Evolutionary conservation across 2,797 vertebrate species (phyloP), one percentile per base, ranked within the genome.

Genomic region (Manis pentadactyla): DNA sequence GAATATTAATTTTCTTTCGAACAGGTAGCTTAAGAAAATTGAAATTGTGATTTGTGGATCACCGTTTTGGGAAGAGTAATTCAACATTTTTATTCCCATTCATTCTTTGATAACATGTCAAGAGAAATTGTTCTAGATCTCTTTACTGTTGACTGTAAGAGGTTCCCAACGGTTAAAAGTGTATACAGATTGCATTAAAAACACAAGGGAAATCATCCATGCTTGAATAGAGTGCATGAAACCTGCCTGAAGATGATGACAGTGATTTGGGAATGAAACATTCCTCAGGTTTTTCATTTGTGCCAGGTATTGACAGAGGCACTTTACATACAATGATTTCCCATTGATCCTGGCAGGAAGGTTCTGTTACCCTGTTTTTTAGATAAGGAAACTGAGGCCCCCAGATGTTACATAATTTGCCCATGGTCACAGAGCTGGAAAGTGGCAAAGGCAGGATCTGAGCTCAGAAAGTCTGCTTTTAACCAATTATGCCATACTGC

Each of bases 1-100:
- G 66, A 91, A 55, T 63, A 61, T 81, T 89, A 57, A 61, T 57
- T 96, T 75, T 94, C 87, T 61, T 31, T 81, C 83, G 46, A 87
- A 71, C 12, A 77, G 57, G 17, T 74, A 68, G 39, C 34, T 94
- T 69, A 74, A 57, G 49, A 84, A 93, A 91, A 61, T 42, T 74
- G 49, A 83, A 94, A 66, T 55, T 84, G 21, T 77, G 77, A 59
- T 81, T 95, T 79, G 39, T 81, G 27, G 39, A 57, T 93, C 12
- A 64, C 34, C 34, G 61, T 94, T 96, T 96, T 23, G 71, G 29
- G 31, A 61, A 61, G 42, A 53, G 34, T 94, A 12, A 3, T 87
- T 68, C 17, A 63, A 34, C 17, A 61, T 46, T 94, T 71, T 91
- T 94, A n/a, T 86, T 91, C 25, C 18, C 31, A 13, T 87, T 39